Percentiles rank a stretch among this genome's conserved stretches.
phyloP scores from a whole-genome alignment of 2,113 vertebrate species.

The human (Homo sapiens) region DNA sequence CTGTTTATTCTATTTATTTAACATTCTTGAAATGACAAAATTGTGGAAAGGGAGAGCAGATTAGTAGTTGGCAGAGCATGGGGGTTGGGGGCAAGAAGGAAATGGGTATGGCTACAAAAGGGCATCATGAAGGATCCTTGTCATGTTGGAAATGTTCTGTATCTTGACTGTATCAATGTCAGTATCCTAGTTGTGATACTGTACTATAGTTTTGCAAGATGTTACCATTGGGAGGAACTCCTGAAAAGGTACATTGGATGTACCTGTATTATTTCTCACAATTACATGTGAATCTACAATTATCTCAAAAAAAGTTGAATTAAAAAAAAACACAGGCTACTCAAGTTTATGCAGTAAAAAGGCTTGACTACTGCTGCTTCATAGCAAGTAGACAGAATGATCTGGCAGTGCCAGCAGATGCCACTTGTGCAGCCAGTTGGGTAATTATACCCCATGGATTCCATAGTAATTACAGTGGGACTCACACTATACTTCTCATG shows the following conservation, averaged over 20 bases:
- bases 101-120: neutral
- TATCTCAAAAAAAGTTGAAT: neutral
- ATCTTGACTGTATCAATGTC: neutral
- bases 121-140: neutral
- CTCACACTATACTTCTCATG: constrained; percentile 39
- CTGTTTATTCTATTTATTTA: neutral
- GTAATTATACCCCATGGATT: constrained; percentile 61
- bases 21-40: neutral
- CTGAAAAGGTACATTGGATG: neutral
- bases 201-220: neutral
- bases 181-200: neutral
- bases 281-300: neutral
- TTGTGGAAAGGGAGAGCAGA: neutral
- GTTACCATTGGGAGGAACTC: neutral
- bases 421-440: neutral
- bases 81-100: neutral
- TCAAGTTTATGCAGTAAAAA: neutral
- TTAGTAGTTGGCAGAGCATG: neutral
- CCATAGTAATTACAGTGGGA: constrained; percentile 63
- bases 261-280: neutral
- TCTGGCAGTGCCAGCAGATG: neutral
- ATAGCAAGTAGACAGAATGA: neutral
- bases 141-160: neutral
- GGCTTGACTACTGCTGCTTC: neutral
- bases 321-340: neutral